Conservation (phyloP, 1,140 invertebrate species). For the Cherax destructor region DNA sequence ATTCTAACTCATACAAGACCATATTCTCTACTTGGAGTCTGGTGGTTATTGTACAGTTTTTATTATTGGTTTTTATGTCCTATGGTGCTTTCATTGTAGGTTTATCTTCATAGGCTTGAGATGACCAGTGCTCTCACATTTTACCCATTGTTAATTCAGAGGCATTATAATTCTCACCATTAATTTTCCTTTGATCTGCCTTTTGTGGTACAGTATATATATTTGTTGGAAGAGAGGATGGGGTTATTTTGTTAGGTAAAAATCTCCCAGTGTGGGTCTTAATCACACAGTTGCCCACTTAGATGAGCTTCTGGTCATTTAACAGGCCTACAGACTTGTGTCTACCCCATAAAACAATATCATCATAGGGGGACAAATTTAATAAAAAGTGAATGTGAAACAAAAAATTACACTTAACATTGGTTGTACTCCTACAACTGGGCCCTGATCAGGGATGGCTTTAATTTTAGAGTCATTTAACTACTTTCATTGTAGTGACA, state of each 20-base stretch:
- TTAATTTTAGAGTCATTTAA: not conserved
- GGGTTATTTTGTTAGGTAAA: no score
- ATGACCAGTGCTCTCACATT: slow-evolving; percentile 20
- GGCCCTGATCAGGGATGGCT: not conserved
- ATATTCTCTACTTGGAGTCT: not conserved
- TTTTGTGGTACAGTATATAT: not conserved
- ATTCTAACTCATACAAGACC: not conserved
- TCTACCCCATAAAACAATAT: no score
- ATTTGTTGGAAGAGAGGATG: not conserved
- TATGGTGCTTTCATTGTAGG: slow-evolving; percentile 35
- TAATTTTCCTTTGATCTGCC: not conserved
- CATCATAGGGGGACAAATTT: no score
- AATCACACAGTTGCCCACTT: no score
- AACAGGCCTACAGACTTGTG: no score
- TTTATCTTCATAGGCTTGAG: slow-evolving; percentile 6
- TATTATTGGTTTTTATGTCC: slow-evolving; percentile 30
- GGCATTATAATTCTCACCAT: slow-evolving; percentile 13
- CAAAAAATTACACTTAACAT: not conserved
- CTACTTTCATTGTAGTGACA: not conserved
- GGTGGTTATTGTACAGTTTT: not conserved
- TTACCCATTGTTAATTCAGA: slow-evolving; percentile 11
- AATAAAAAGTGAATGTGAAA: no score
- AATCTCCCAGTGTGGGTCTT: no score
- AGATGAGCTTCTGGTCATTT: no score
- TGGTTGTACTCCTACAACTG: not conserved